These are phyloP conservation scores for Epizoanthus ramosus DNA, from an alignment of 92 coral and sea anemone species.

Conservation along the genomic window DNA sequence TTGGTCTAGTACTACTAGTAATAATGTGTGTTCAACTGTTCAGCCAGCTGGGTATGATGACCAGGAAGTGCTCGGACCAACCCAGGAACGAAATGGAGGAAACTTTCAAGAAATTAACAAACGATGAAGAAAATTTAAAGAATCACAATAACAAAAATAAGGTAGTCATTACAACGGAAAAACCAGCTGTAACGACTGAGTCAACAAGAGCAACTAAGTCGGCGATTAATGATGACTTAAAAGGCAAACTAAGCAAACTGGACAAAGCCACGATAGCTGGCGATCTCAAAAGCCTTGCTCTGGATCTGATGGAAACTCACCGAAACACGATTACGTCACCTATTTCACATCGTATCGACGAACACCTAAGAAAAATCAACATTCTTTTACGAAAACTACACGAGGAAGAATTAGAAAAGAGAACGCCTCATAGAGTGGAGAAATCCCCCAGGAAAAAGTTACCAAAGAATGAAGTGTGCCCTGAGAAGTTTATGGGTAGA, in stretches of 20 bases:
- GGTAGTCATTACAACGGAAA: neutral
- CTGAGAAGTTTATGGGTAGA: constrained; percentile 83
- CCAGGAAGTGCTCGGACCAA: constrained; percentile 35
- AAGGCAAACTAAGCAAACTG: constrained; percentile 10
- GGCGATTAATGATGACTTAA: constrained; percentile 8
- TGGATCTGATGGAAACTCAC: constrained; percentile 64
- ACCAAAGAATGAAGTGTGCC: constrained; percentile 77
- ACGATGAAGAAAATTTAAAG: neutral
- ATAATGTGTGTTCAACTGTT: constrained; percentile 68
- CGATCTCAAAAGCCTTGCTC: constrained; percentile 56
- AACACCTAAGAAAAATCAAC: constrained; percentile 57
- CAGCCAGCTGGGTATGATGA: constrained; percentile 74
- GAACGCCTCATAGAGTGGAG: neutral
- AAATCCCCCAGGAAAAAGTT: neutral
- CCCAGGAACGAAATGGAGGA: constrained; percentile 41
- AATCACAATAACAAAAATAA: neutral
- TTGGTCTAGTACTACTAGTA: constrained; percentile 47
- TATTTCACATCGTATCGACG: constrained; percentile 63
- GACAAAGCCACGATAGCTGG: constrained; percentile 43
- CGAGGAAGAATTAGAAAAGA: constrained; percentile 36
- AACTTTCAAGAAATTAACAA: constrained; percentile 30
- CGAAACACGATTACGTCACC: constrained; percentile 45
- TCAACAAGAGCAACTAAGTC: neutral
- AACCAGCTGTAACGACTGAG: neutral
- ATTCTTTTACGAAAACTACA: constrained; percentile 50